Evolutionary conservation across 2,797 vertebrate genomes (phyloP), one percentile per base, ranked within the genome.

Genomic region (Spondyliosoma cantharus): DNA sequence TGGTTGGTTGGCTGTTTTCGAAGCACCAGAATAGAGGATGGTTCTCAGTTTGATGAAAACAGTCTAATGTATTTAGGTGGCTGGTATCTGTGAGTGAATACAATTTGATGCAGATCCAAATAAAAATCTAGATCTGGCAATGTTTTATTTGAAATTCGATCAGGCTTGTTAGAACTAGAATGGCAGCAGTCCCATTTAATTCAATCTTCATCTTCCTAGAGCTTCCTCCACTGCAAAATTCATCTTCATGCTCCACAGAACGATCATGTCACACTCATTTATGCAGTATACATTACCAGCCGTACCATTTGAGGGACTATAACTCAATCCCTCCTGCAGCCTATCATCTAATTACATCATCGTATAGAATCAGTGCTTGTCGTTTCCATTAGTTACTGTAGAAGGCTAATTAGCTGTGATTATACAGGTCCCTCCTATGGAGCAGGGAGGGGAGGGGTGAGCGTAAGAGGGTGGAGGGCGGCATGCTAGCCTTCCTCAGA

Each of bases 391-490:
- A 83, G 77, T 83, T 82, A 84, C 58, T 32, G 69, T n/a, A 22
- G 27, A 60, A 29, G 32, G 58, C 65, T 87, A 76, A 86, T 90
- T 78, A 82, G 22, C 67, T 48, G 71, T 86, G 74, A 79, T 82
- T 73, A 60, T 68, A 45, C 75, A 1, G 37, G 37, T 65, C 17
- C 70, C 46, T 86, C 63, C 60, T 80, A 46, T 76, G 46, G 83
- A 74, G 80, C 53, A 2, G 32, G 0, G 52, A 52, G 49, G 24
- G 32, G 59, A 3, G 43, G 61, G 64, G 17, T 2, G 32, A 5
- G 22, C 8, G 62, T 13, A 49, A 54, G 27, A 37, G 53, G 15
- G 57, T 4, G 27, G 71, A 43, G 52, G 27, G 17, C 11, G 29
- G 78, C 54, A 49, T n/a, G 48, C 61, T 63, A 74, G 80, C 82